Base-by-base conservation (phyloP, 2,888 invertebrate species). In the Cataglyphis livida region DNA sequence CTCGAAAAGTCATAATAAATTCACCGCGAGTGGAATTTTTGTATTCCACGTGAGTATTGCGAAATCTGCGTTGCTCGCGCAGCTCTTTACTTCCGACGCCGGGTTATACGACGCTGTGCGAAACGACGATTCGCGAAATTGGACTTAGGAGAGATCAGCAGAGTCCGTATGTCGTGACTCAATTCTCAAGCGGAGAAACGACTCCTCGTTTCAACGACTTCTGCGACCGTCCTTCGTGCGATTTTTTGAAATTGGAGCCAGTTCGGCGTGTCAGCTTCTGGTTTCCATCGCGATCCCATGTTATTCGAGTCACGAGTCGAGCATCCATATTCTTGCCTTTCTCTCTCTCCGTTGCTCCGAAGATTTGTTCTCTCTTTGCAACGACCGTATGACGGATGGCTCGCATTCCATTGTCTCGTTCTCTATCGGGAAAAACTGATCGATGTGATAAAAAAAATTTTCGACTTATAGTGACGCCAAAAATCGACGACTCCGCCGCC, bases 291-390 rank as follows among this genome's bases (percentile, higher is more conserved):
- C 64, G 44, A 65, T 44, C 28, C 57, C 51, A 44, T 82, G 54
- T 81, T 82, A 88, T 87, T 89, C 87, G 38, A 84, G 89, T 89
- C 88, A 89, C 88, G 89, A 85, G 81, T 68, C 66, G 54, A 32
- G 48, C 82, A 57, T 73, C 74, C 57, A n/a, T 51, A 28, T 84
- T 62, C 79, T 28, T 68, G n/a, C 25, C 51, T 48, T 64, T 73
- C 57, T 25, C 35, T 25, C 35, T 25, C 44, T 3, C n/a, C 12
- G 4, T 35, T 25, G 18, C 15, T 25, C 18, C 73, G 64, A 51
- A 51, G 51, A 41, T 70, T 62, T 54, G 44, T 48, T 76, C 68
- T 41, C 38, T 57, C 85, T 62, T 73, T 48, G 21, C 51, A 18
- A 68, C 51, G 25, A 38, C 3, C 64, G 61, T 61, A 76, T 21